Evolutionary conservation across 2,888 invertebrate genomes (phyloP).

Genomic region (Entomobrya proxima): DNA sequence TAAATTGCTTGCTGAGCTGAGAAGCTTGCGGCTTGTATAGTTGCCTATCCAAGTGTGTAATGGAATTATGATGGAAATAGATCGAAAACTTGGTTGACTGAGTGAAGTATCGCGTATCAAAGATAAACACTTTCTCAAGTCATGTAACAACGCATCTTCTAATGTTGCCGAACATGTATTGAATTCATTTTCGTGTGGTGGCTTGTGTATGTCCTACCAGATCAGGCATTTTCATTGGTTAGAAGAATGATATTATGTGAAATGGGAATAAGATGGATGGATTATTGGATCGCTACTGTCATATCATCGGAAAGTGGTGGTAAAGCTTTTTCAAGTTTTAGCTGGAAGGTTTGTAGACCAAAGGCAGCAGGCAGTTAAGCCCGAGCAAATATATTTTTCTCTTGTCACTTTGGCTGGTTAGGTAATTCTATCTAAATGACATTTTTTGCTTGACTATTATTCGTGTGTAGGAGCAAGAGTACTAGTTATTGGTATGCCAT

Average conservation of each 20-base stretch:
- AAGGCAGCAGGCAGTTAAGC: no score
- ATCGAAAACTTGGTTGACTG: neutral
- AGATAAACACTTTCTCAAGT: neutral
- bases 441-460: no score
- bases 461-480: no score
- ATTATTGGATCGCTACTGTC: conserved; percentile 1
- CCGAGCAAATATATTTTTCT: no score
- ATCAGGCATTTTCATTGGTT: neutral
- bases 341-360: no score
- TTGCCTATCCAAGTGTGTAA: neutral
- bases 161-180: neutral
- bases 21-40: neutral
- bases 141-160: neutral
- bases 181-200: neutral
- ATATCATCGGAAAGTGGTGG: neutral
- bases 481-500: neutral
- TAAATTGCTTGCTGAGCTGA: neutral
- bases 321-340: neutral
- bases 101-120: neutral
- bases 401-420: no score
- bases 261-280: conserved; percentile 30
- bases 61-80: conserved; percentile 26
- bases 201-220: neutral
- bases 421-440: no score
- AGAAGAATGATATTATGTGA: neutral